Conservation (phyloP, 2,113 vertebrate species). For the Bubo scandiacus region DNA sequence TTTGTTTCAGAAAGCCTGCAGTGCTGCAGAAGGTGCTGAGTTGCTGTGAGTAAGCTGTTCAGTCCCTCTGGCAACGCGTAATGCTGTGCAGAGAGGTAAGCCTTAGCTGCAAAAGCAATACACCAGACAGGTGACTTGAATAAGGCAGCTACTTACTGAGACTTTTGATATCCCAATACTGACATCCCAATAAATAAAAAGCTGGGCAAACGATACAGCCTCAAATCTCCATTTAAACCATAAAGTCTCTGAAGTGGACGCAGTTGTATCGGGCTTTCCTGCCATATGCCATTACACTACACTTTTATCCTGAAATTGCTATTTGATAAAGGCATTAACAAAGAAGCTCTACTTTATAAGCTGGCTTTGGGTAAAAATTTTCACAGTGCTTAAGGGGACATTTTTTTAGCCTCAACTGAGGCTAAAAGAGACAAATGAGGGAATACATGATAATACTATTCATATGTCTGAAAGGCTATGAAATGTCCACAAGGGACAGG, state of each 20-base stretch:
- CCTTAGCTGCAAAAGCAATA: neutral
- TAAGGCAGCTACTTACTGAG: neutral
- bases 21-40: neutral
- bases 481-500: slow-evolving; percentile 49
- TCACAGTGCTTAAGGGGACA: slow-evolving; percentile 15
- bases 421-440: neutral
- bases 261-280: neutral
- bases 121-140: neutral
- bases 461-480: slow-evolving; percentile 10
- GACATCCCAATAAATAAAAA: neutral
- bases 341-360: neutral
- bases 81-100: neutral
- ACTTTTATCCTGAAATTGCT: slow-evolving; percentile 13
- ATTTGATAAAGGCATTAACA: slow-evolving; percentile 28
- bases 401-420: neutral
- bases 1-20: neutral
- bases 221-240: neutral
- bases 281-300: neutral
- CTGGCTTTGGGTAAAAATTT: slow-evolving; percentile 11
- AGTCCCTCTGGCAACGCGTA: neutral
- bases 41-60: neutral
- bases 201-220: neutral
- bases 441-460: slow-evolving; percentile 14
- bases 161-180: neutral
- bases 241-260: neutral